Evolutionary conservation across 2,113 vertebrate genomes (phyloP), one percentile per base, ranked within the genome.

Genomic region (Dasyurus viverrinus): DNA sequence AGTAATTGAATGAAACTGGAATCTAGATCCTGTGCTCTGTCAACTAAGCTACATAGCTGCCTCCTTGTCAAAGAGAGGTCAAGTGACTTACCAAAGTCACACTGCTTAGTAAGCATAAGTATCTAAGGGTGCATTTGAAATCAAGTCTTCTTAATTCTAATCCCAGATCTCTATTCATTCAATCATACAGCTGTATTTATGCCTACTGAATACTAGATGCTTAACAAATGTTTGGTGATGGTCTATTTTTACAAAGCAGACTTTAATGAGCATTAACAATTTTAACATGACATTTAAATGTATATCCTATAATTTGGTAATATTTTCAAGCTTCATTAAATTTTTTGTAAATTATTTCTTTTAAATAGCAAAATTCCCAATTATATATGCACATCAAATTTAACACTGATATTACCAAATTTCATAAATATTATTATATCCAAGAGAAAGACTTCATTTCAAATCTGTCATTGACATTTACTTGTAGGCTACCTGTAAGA

Each of bases 371-470:
- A 30, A 90, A 48, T 50, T 90, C 46, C 5, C 47, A 90, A 27
- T 50, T 8, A 27, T 23, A 14, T 96, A 10, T 48, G 0, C 94
- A 27, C 53, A 76, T 91, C 26, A 96, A 95, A 53, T 47, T 0
- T 90, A 97, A 84, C 94, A 96, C 53, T 93, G 53, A 92, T 47
- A 92, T 11, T 7, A 30, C 26, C 55, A 68, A 50, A 4, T 92
- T 94, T 0, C 10, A 25, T 50, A 53, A 23, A 47, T 9, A 23
- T 93, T 94, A 90, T 97, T 36, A 96, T n/a, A 42, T 0, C 54
- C 53, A 27, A 36, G 93, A 96, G 55, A 96, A 89, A 89, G 53
- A 96, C 94, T 89, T 91, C 95, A 9, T 19, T 10, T 93, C 12
- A 94, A 92, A 2, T 76, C 23, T 54, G 16, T 76, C 36, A 0